Evolutionary conservation across 2,113 vertebrate genomes (phyloP), one percentile per base, ranked within the genome.

Genomic region (Platichthys flesus): DNA sequence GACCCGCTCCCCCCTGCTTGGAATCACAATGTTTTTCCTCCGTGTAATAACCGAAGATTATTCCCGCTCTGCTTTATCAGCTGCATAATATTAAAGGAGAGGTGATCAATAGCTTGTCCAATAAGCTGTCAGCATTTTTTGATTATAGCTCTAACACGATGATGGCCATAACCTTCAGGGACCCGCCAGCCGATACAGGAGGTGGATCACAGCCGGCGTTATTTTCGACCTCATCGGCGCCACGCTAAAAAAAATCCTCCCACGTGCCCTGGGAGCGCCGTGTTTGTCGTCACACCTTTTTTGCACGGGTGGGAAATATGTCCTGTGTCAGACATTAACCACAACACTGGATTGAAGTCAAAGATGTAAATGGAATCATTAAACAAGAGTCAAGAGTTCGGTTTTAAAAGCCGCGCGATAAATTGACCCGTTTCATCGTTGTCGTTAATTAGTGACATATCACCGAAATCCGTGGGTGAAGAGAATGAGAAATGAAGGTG

Each of bases 101-200:
- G 74, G 47, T 85, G 83, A 94, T 94, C 94, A 90, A 93, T 94
- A 93, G 67, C 69, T 82, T 85, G 79, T 91, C 89, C 92, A 91
- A 90, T 93, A 88, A 92, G 86, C 87, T 92, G 91, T 93, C 93
- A 89, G 92, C 88, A 88, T 89, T 91, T 91, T 88, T 90, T 92
- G 90, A 94, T 93, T 89, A 90, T 85, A 71, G 78, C 83, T 85
- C 90, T 83, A 90, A 91, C 86, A 88, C 84, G 84, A 93, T 91
- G 92, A 93, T 90, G 84, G 80, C 67, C 66, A 60, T 89, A 90
- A 91, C 88, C 93, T 93, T 89, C 88, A 82, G 90, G 89, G 86
- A 81, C 67, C 67, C 24, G 13, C 35, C 2, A 71, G 89, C 91
- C 93, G 87, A 92, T 92, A 89, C 78, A 37, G 62, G 64, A 83